These are phyloP conservation scores for Thymelicus acteon DNA, from an alignment of 2,888 invertebrate species.

Conservation along the genomic window DNA sequence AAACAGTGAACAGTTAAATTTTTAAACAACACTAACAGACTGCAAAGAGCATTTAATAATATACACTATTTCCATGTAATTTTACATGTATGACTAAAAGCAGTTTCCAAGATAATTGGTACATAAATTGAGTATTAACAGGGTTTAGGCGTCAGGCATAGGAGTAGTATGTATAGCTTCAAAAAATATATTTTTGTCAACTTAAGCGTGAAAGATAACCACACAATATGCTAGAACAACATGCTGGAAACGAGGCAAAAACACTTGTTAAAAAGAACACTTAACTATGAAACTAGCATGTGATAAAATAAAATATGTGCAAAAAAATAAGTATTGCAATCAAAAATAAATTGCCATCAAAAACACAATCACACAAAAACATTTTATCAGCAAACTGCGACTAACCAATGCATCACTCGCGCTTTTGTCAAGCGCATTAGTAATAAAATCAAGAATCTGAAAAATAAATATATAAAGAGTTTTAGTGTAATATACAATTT, in stretches of 20 bases:
- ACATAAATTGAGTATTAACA: no score
- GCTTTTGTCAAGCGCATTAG: constrained; percentile 71
- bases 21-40: no score
- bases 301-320: constrained; percentile 19
- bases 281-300: constrained; percentile 20
- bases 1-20: no score
- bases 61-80: no score
- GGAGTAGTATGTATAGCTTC: no score
- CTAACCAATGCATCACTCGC: constrained; percentile 71
- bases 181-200: no score
- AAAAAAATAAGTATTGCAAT: constrained; percentile 29
- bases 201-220: no score
- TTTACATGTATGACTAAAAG: no score
- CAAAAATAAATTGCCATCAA: constrained; percentile 36
- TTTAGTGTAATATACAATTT: constrained; percentile 1
- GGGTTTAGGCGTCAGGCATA: no score
- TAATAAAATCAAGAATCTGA: constrained; percentile 78
- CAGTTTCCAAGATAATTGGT: no score
- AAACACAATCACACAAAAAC: constrained; percentile 40
- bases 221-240: no score
- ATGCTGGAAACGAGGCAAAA: background rate
- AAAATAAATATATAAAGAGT: constrained; percentile 49
- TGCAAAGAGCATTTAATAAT: no score
- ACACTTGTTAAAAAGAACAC: background rate
- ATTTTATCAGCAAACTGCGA: constrained; percentile 51